phyloP scores from a whole-genome alignment of 2,888 invertebrate genomes.

The Aphodius granarius region DNA sequence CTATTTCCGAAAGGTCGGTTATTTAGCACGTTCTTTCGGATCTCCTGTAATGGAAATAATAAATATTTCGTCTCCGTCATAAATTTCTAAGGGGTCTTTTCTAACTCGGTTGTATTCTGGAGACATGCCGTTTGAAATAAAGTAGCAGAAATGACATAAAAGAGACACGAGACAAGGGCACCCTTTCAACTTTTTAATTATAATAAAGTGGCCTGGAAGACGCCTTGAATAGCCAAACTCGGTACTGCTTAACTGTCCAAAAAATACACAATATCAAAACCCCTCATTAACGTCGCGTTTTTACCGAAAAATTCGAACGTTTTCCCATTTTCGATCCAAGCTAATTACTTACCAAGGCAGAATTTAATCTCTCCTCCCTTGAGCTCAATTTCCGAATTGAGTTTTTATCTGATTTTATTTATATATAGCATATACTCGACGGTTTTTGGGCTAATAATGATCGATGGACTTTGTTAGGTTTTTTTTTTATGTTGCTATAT shows the following conservation, averaged over 20 bases:
- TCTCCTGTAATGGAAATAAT: not conserved
- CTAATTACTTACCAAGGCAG: not conserved
- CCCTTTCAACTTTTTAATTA: not conserved
- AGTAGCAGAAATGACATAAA: not conserved
- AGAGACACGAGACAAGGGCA: not conserved
- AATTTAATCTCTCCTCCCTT: not conserved
- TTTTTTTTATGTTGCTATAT: not conserved
- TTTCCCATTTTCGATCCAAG: not conserved
- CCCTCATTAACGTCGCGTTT: not conserved
- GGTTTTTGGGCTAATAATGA: not conserved
- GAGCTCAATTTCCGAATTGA: not conserved
- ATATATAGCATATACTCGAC: not conserved
- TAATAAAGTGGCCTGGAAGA: not conserved
- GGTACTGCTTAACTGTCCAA: not conserved
- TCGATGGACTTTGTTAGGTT: not conserved
- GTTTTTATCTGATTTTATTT: not conserved
- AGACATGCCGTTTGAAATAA: not conserved
- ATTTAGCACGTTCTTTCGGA: not conserved
- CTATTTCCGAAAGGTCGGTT: not conserved
- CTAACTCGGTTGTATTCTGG: not conserved
- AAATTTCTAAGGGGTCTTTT: not conserved
- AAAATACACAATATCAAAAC: not conserved
- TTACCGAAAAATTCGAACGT: not conserved
- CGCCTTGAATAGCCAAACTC: not conserved
- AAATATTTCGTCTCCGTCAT: not conserved